phyloP scores from a whole-genome alignment of 2,888 invertebrate species.

The Parelbella ahira region DNA sequence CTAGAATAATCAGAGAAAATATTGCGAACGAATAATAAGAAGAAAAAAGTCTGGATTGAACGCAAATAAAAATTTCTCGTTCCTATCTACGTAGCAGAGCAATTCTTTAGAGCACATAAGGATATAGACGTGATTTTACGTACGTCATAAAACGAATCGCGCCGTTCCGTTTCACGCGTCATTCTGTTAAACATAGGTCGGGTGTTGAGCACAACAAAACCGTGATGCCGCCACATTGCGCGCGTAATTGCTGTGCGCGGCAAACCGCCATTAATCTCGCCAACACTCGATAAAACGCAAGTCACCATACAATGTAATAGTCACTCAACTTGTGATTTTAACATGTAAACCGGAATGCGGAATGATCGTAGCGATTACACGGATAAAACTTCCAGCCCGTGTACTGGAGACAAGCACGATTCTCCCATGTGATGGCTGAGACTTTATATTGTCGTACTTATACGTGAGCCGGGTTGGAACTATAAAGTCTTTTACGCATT shows the following conservation, averaged over 20 bases:
- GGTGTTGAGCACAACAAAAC: constrained; percentile 49
- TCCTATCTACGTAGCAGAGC: too few relatives aligned
- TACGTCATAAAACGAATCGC: constrained; percentile 22
- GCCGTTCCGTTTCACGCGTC: constrained; percentile 35
- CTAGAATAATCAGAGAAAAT: too few relatives aligned
- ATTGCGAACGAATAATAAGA: too few relatives aligned
- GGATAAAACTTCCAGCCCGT: constrained; percentile 1
- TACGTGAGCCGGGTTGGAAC: constrained; percentile 3
- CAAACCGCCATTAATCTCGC: constrained; percentile 74
- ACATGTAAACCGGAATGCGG: constrained; percentile 25
- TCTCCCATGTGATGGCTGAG: constrained; percentile 31
- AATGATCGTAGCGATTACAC: constrained; percentile 17
- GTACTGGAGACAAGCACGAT: constrained; percentile 16
- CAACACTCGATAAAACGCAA: constrained; percentile 76
- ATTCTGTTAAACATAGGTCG: constrained; percentile 39
- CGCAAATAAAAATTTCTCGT: too few relatives aligned
- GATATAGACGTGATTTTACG: constrained; percentile 7
- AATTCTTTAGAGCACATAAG: too few relatives aligned
- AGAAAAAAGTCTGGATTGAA: too few relatives aligned
- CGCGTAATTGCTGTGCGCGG: constrained; percentile 73
- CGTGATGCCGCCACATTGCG: constrained; percentile 67
- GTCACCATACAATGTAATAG: constrained; percentile 68
- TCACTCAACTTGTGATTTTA: constrained; percentile 39
- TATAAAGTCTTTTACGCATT: neutral
- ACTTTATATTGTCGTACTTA: constrained; percentile 32